phyloP scores from a whole-genome alignment of 2,888 invertebrate species.

The Carcina quercana region DNA sequence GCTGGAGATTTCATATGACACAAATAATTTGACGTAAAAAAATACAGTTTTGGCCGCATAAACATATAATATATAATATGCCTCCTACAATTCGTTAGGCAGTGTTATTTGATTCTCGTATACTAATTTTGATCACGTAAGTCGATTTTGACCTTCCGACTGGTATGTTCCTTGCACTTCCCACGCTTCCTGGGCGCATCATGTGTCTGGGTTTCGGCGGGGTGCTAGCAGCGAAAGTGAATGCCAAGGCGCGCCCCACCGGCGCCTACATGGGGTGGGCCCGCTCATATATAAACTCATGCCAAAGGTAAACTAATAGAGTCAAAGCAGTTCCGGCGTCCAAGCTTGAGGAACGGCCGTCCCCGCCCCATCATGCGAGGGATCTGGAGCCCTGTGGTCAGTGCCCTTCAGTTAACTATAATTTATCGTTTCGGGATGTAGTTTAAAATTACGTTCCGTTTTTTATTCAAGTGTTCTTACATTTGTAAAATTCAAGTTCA shows the following conservation, averaged over 20 bases:
- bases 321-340: slow-evolving; percentile 56
- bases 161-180: slow-evolving; percentile 15
- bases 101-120: too few species aligned
- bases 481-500: slow-evolving; percentile 5
- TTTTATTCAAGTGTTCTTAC: slow-evolving; percentile 5
- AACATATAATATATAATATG: too few species aligned
- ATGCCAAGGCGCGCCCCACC: slow-evolving; percentile 37
- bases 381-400: slow-evolving; percentile 77
- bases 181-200: slow-evolving; percentile 27
- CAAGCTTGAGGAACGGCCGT: slow-evolving; percentile 49
- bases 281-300: slow-evolving; percentile 47
- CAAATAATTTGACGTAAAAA: too few species aligned
- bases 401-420: too few species aligned
- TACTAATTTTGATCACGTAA: too few species aligned
- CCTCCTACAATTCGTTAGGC: too few species aligned
- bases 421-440: too few species aligned
- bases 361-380: slow-evolving; percentile 73
- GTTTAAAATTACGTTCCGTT: too few species aligned
- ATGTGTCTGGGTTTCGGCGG: slow-evolving; percentile 10
- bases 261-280: slow-evolving; percentile 40
- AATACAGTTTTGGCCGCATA: too few species aligned
- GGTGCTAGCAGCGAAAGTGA: slow-evolving; percentile 51
- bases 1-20: too few species aligned
- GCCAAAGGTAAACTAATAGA: slow-evolving; percentile 47
- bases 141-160: too few species aligned